Conservation (phyloP, 1,140 invertebrate genomes). For the Drosophila simulans region DNA sequence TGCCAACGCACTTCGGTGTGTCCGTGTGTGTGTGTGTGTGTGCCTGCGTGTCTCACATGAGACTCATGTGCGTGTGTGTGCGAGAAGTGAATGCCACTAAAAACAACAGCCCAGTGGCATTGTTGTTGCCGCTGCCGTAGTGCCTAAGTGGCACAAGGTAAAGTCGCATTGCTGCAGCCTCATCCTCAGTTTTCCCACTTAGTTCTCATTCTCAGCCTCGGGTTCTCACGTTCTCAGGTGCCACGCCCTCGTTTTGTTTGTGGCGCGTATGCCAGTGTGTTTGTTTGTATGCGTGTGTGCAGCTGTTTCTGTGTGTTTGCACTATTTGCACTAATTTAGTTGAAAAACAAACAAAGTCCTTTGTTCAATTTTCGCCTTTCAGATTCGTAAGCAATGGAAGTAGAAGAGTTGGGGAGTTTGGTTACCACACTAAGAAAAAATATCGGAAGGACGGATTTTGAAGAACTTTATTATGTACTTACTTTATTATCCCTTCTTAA, state of each 20-base stretch:
- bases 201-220: slow-evolving; percentile 27
- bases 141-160: slow-evolving; percentile 79
- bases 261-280: neutral
- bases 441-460: neutral
- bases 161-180: slow-evolving; percentile 61
- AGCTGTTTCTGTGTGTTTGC: slow-evolving; percentile 49
- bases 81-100: slow-evolving; percentile 65
- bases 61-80: slow-evolving; percentile 12
- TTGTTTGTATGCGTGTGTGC: slow-evolving; percentile 6
- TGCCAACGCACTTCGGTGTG: slow-evolving; percentile 28
- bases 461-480: no score
- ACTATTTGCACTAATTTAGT: slow-evolving; percentile 84
- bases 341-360: slow-evolving; percentile 81
- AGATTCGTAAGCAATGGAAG: slow-evolving; percentile 48
- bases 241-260: slow-evolving; percentile 53
- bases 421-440: slow-evolving; percentile 11
- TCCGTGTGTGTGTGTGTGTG: slow-evolving; percentile 21
- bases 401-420: slow-evolving; percentile 11
- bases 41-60: neutral
- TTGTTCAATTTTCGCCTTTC: slow-evolving; percentile 81
- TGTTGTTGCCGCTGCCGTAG: slow-evolving; percentile 51
- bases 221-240: slow-evolving; percentile 32
- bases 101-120: slow-evolving; percentile 43
- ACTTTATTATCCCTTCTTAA: no score
- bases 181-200: slow-evolving; percentile 4